Evolutionary conservation across 1,140 invertebrate genomes (phyloP).

Genomic region (Macrocentrus cingulum): DNA sequence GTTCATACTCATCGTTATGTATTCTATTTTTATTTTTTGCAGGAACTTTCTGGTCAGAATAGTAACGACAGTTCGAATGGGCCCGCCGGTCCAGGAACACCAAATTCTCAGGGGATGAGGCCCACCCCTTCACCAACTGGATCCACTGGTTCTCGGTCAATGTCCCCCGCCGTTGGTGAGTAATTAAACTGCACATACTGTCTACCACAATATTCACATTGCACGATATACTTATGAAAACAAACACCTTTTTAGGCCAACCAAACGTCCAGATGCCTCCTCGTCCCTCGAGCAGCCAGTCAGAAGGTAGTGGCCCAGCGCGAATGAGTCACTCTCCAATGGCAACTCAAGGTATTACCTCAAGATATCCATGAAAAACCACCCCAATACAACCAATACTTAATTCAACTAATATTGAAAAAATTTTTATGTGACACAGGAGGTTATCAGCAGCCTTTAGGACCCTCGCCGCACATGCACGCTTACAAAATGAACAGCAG

Average conservation of each 20-base stretch:
- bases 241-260: constrained; percentile 66
- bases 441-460: constrained; percentile 66
- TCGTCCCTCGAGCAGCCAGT: constrained; percentile 86
- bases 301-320: constrained; percentile 73
- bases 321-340: constrained; percentile 76
- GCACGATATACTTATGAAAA: background rate
- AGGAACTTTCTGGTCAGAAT: constrained; percentile 83
- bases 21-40: constrained; percentile 29
- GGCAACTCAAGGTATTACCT: constrained; percentile 66
- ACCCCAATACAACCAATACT: too few relatives aligned
- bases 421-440: background rate
- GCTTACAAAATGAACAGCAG: constrained; percentile 63
- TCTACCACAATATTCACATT: too few relatives aligned
- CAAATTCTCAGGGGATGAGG: constrained; percentile 78
- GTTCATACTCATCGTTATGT: background rate
- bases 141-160: constrained; percentile 89
- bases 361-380: background rate
- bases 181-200: too few relatives aligned
- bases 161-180: constrained; percentile 93
- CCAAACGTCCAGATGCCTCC: constrained; percentile 90
- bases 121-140: constrained; percentile 91
- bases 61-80: constrained; percentile 80
- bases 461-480: constrained; percentile 64
- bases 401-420: too few relatives aligned
- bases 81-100: constrained; percentile 71